Evolutionary conservation across 2,888 invertebrate species (phyloP).

Genomic region (Steinernema carpocapsae): DNA sequence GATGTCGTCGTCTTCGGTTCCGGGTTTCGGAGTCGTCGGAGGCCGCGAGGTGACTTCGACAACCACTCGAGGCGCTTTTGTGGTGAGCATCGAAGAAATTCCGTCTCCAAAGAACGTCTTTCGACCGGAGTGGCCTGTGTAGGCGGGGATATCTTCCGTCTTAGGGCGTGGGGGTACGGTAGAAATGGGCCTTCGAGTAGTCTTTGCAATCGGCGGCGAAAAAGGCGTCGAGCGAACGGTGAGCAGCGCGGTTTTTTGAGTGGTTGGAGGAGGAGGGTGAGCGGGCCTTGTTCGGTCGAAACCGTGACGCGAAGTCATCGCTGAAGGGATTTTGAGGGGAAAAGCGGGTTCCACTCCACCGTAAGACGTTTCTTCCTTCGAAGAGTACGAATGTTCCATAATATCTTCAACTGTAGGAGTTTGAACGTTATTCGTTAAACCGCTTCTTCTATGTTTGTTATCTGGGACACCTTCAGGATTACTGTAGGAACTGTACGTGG

Average conservation of each 20-base stretch:
- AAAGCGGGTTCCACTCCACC: not conserved
- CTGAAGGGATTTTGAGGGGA: not conserved
- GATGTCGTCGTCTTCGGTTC: not conserved
- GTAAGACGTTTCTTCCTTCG: not conserved
- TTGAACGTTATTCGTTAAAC: not conserved
- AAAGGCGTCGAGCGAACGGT: not conserved
- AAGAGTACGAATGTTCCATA: not conserved
- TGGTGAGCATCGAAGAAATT: not conserved
- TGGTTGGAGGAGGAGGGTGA: too few species aligned
- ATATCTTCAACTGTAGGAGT: not conserved
- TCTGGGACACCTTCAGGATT: too few species aligned
- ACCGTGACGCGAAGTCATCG: not conserved
- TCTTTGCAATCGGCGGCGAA: not conserved
- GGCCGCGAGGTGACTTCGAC: conserved; percentile 16
- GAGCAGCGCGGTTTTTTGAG: not conserved
- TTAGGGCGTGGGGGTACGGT: not conserved
- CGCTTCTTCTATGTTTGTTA: not conserved
- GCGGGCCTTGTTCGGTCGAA: too few species aligned
- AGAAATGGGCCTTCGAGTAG: not conserved
- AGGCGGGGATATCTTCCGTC: not conserved
- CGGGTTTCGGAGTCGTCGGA: not conserved
- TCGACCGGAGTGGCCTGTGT: conserved; percentile 2
- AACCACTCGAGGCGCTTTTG: not conserved
- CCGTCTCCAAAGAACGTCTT: not conserved
- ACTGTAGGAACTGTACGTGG: not conserved